These are phyloP conservation scores for Mormyrus hasselquistii DNA, from an alignment of 2,797 vertebrate species.

Conservation along the genomic window DNA sequence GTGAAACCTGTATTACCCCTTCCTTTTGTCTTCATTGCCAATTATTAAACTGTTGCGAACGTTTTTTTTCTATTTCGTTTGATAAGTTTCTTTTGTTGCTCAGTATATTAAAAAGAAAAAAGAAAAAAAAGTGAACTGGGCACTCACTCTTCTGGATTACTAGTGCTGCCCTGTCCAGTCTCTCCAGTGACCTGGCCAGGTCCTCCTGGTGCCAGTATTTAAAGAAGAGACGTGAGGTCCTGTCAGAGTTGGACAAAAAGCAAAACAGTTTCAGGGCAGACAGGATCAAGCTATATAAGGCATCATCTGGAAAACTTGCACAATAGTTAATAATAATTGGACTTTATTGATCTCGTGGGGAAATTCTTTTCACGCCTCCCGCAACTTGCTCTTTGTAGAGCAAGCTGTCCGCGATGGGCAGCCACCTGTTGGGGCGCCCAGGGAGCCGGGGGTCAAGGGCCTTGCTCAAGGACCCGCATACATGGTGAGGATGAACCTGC, in stretches of 20 bases:
- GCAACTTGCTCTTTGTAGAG: too few species aligned
- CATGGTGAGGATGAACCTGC: too few species aligned
- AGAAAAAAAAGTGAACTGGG: background rate
- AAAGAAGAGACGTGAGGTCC: slow-evolving; percentile 63
- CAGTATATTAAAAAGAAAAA: background rate
- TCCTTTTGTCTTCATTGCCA: background rate
- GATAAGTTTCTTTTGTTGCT: background rate
- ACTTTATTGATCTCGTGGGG: too few species aligned
- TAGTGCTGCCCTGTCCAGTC: slow-evolving; percentile 50
- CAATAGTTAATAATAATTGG: background rate
- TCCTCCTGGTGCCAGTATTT: slow-evolving; percentile 70
- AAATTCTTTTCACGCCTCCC: too few species aligned
- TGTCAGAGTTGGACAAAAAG: slow-evolving; percentile 33
- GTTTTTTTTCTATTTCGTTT: background rate
- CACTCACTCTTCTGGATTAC: slow-evolving; percentile 59
- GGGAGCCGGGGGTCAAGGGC: too few species aligned
- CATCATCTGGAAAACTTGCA: background rate
- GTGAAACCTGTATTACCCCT: background rate
- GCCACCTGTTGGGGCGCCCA: too few species aligned
- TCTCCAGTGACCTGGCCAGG: slow-evolving; percentile 49
- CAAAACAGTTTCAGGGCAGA: background rate
- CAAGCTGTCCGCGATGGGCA: too few species aligned
- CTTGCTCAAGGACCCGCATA: too few species aligned
- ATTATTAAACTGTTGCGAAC: background rate
- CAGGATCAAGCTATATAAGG: background rate